These are phyloP conservation scores for Noctuana brunneofusca DNA, from an alignment of 2,888 invertebrate species.

Conservation along the genomic window DNA sequence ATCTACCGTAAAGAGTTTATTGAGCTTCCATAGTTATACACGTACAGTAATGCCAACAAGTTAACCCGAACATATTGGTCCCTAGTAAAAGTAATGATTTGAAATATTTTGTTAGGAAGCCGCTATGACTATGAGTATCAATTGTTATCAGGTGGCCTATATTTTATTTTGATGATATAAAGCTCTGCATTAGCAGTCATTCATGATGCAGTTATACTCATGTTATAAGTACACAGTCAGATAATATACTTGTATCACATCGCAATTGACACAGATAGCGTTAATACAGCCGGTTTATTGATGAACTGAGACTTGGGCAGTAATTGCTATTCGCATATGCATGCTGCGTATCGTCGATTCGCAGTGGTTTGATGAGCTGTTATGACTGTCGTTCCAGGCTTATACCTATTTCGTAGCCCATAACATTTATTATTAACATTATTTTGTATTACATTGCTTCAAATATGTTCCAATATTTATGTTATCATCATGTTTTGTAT, in stretches of 20 bases:
- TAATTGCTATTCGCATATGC: conserved; percentile 28
- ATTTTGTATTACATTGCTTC: neutral
- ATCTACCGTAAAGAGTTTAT: too few species aligned
- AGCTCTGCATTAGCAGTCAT: neutral
- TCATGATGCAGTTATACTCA: neutral
- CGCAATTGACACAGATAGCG: conserved; percentile 19
- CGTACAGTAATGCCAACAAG: too few species aligned
- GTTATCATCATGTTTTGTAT: conserved; percentile 35
- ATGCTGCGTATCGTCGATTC: conserved; percentile 23
- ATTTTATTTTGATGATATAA: neutral
- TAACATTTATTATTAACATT: conserved; percentile 10
- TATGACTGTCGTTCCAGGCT: conserved; percentile 3
- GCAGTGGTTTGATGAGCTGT: conserved; percentile 18
- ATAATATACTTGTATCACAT: conserved; percentile 1
- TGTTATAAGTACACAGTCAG: neutral
- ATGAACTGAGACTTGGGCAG: conserved; percentile 19
- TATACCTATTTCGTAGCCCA: conserved; percentile 3
- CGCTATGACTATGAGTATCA: too few species aligned
- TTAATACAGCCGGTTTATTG: conserved; percentile 21
- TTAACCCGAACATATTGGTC: too few species aligned
- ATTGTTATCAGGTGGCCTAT: too few species aligned
- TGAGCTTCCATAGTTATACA: too few species aligned
- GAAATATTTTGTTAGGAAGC: too few species aligned
- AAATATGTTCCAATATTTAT: conserved; percentile 5
- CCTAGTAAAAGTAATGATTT: too few species aligned